Evolutionary conservation across 2,113 vertebrate species (phyloP), one percentile per base, ranked within the genome.

Genomic region (Bambusicola thoracicus): DNA sequence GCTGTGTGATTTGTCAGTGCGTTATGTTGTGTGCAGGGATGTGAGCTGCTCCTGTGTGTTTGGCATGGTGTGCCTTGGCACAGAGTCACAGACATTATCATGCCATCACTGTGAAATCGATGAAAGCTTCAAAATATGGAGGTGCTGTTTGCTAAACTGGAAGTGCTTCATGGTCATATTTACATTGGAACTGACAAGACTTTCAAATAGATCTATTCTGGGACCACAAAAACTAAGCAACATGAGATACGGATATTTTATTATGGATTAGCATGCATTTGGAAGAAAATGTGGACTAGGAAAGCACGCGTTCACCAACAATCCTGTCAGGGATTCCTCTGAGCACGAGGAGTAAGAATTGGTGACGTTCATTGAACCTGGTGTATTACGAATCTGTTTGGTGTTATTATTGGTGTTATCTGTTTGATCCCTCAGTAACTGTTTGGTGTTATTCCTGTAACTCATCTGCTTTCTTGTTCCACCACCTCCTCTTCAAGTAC

Each of bases 361-460:
- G 46, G 21, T 61, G 80, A 44, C 0, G 0, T 40, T 16, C 25
- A 11, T 36, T 41, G 43, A 83, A 81, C 51, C 65, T 95, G 36
- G 1, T 19, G 27, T 68, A 5, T 18, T 44, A 34, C n/a, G 44
- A 73, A 85, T 95, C 16, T 75, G 68, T 67, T 91, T 63, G 49
- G 67, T 78, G 55, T 70, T 92, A 62, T 38, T 87, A 53, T 53
- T 53, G 27, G 13, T 53, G 51, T 17, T 53, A 53, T 53, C 15
- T 30, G 49, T 51, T 51, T 27, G 27, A 53, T 53, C 27, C 51
- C 14, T 53, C 51, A 87, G 75, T 85, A 59, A 65, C 72, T 83
- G 72, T 67, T 91, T 63, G 58, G 63, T 78, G 55, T 75, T 92
- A 66, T 38, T 88, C 79, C 61, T 85, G 90, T 91, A 93, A 92